Evolutionary conservation across 2,113 vertebrate genomes (phyloP).

Genomic region (Catharus bicknelli): DNA sequence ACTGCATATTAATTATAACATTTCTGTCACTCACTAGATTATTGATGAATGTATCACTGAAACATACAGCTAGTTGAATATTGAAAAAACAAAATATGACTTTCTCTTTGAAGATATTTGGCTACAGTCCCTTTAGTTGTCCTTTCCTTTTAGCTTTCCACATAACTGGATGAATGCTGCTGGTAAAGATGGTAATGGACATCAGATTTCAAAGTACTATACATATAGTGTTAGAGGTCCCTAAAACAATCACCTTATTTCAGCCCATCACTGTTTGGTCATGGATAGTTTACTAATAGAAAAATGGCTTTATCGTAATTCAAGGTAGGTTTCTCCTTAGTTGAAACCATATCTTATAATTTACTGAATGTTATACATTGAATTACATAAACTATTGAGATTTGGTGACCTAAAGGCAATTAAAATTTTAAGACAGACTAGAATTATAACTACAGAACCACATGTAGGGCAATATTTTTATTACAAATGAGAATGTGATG

Average conservation of each 20-base stretch:
- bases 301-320: not conserved
- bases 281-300: not conserved
- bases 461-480: not conserved
- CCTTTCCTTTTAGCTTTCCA: slow-evolving; percentile 6
- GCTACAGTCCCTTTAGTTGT: not conserved
- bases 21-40: not conserved
- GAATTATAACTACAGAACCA: not conserved
- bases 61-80: not conserved
- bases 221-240: not conserved
- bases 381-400: not conserved
- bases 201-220: slow-evolving; percentile 3
- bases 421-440: slow-evolving; percentile 16
- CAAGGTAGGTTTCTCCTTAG: not conserved
- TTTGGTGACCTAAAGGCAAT: not conserved
- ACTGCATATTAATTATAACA: slow-evolving; percentile 16
- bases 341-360: not conserved
- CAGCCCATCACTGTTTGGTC: not conserved
- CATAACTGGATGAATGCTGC: not conserved
- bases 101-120: slow-evolving; percentile 38
- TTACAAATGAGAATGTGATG: not conserved
- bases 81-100: not conserved
- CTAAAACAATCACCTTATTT: not conserved
- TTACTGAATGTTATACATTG: not conserved
- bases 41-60: not conserved
- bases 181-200: slow-evolving; percentile 8